A percentile compares a stretch with the other conserved stretches of the same genome.
These are phyloP conservation scores for Drosophila saltans DNA, from an alignment of 1,140 invertebrate genomes.

Conservation along the genomic window DNA sequence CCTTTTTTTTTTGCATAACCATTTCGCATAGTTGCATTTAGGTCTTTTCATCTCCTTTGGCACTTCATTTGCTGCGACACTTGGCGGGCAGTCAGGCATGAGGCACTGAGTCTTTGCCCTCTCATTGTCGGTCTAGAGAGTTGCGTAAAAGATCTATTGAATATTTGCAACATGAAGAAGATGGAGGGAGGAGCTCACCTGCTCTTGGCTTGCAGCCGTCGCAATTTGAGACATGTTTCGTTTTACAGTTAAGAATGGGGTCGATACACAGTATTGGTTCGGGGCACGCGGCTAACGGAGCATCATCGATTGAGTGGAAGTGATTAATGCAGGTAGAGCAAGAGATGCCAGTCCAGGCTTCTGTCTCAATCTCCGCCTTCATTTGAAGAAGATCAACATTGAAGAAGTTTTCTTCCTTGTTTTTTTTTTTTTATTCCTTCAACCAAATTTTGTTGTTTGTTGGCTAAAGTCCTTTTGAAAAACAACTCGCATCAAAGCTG, in stretches of 20 bases:
- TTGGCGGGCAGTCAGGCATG: conserved; percentile 7
- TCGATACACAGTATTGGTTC: neutral
- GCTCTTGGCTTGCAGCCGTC: conserved; percentile 54
- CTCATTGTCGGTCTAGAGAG: conserved; percentile 1
- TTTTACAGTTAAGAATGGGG: conserved; percentile 57
- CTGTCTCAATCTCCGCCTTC: neutral
- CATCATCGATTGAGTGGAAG: conserved; percentile 54
- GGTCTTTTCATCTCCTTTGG: conserved; percentile 18
- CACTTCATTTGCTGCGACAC: conserved; percentile 45
- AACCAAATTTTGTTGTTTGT: conserved; percentile 19
- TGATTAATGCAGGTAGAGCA: conserved; percentile 53
- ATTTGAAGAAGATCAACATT: conserved; percentile 24
- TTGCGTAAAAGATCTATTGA: conserved; percentile 25
- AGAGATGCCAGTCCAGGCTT: neutral
- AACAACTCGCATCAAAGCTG: conserved; percentile 58
- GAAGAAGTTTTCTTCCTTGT: conserved; percentile 28
- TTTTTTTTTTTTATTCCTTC: conserved; percentile 7
- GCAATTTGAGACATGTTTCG: conserved; percentile 65
- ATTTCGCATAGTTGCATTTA: conserved; percentile 6
- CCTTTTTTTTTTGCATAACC: conserved; percentile 38
- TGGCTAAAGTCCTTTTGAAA: conserved; percentile 36
- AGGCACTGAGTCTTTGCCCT: neutral
- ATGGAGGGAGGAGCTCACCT: conserved; percentile 44
- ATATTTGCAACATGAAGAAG: neutral
- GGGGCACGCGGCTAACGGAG: conserved; percentile 46